Percentiles rank a stretch among this genome's conserved stretches.
Evolutionary conservation across 2,797 vertebrate species (phyloP).

Genomic region (Nothura maculosa): DNA sequence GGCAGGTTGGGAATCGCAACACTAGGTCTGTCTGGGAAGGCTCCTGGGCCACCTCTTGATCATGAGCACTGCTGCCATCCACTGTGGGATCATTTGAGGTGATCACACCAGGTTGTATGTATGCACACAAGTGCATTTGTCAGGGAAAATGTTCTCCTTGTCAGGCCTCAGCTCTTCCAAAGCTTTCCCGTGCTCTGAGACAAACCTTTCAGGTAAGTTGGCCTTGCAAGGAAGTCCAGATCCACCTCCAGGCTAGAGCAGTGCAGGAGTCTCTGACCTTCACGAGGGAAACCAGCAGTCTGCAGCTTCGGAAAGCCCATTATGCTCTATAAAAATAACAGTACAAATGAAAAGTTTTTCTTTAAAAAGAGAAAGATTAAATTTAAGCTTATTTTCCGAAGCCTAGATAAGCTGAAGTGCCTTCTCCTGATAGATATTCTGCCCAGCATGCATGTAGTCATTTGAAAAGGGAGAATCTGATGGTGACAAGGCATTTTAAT

Average conservation of each 20-base stretch:
- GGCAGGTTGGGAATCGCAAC: not conserved
- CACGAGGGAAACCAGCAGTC: not conserved
- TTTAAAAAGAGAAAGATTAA: not conserved
- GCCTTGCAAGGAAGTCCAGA: fast-evolving
- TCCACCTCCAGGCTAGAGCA: not conserved
- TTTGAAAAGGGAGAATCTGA: slow-evolving; percentile 41
- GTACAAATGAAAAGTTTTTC: not conserved
- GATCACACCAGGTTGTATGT: not conserved
- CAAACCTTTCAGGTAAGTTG: not conserved
- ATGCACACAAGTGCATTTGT: not conserved
- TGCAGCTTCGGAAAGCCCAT: not conserved
- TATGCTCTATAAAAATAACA: not conserved
- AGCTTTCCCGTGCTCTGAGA: not conserved
- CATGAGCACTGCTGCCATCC: fast-evolving
- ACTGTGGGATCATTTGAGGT: not conserved
- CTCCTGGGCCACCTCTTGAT: not conserved
- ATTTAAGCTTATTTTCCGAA: slow-evolving; percentile 16
- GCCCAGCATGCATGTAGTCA: not conserved
- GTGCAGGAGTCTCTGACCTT: not conserved
- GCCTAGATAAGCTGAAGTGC: not conserved
- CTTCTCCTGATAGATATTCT: slow-evolving; percentile 43
- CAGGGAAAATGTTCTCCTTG: not conserved
- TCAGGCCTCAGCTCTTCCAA: not conserved
- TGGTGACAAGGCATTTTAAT: slow-evolving; percentile 58
- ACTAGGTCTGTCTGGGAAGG: not conserved